Evolutionary conservation across 2,888 invertebrate genomes (phyloP).

Genomic region (Cataglyphis livida): DNA sequence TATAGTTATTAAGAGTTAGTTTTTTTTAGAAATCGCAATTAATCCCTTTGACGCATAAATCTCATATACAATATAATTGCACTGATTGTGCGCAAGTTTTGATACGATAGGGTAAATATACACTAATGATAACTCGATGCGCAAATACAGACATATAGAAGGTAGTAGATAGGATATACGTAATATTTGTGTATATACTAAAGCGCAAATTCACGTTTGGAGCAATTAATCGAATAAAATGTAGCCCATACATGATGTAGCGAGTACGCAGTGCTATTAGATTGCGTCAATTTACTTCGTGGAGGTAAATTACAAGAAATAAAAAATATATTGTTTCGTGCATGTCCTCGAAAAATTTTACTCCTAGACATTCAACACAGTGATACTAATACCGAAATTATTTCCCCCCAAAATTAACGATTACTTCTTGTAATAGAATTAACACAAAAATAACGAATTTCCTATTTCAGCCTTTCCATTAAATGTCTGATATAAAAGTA

Average conservation of each 20-base stretch:
- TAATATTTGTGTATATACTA: constrained; percentile 36
- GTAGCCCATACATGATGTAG: not conserved
- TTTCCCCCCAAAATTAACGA: not conserved
- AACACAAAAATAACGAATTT: not conserved
- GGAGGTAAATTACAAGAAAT: not conserved
- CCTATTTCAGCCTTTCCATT: not conserved
- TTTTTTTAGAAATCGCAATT: constrained; percentile 25
- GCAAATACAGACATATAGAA: constrained; percentile 36
- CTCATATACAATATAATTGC: constrained; percentile 42
- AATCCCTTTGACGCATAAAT: constrained; percentile 4
- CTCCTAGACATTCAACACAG: not conserved
- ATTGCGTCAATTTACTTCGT: constrained; percentile 17
- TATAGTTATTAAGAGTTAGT: constrained; percentile 2
- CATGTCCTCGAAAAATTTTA: not conserved
- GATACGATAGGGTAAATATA: constrained; percentile 40
- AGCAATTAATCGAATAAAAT: constrained; percentile 44
- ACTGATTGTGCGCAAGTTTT: constrained; percentile 44
- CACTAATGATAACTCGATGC: constrained; percentile 44
- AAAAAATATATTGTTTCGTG: not conserved
- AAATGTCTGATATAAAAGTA: not conserved
- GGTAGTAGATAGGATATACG: constrained; percentile 19
- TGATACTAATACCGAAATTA: not conserved
- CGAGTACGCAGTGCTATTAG: not conserved
- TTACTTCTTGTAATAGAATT: not conserved
- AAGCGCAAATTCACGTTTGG: constrained; percentile 20